Percentiles rank a stretch among this genome's conserved stretches.
phyloP scores from a whole-genome alignment of 2,888 invertebrate genomes.

The Lydus trimaculatus region DNA sequence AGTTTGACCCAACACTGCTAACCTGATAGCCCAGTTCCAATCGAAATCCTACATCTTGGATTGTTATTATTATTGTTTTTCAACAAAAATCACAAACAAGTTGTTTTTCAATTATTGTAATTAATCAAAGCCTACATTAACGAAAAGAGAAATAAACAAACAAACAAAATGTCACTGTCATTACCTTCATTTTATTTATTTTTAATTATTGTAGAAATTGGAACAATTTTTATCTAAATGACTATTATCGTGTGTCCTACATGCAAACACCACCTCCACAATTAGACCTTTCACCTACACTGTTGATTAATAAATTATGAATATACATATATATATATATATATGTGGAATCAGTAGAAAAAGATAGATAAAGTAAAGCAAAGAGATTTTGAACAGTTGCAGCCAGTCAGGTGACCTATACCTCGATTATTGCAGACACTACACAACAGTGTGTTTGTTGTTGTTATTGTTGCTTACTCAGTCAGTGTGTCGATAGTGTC shows the following conservation, averaged over 20 bases:
- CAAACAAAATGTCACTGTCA: no score
- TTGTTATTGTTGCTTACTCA: constrained; percentile 47
- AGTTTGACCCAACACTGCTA: constrained; percentile 19
- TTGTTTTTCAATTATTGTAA: neutral
- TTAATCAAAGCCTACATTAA: no score
- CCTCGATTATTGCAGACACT: constrained; percentile 3
- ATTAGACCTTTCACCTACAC: constrained; percentile 5
- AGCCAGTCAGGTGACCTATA: constrained; percentile 6
- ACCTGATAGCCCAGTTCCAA: constrained; percentile 21
- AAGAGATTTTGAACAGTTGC: constrained; percentile 3
- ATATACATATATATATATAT: neutral
- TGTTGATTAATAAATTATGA: neutral
- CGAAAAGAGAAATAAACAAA: no score
- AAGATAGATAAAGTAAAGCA: constrained; percentile 16
- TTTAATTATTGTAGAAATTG: neutral
- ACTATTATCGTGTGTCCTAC: neutral
- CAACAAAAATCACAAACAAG: neutral
- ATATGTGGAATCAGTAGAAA: neutral
- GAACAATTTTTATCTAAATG: neutral
- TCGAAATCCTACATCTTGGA: neutral
- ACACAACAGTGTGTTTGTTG: neutral
- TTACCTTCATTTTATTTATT: no score
- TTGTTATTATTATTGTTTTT: neutral
- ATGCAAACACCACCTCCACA: neutral
- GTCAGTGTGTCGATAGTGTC: constrained; percentile 57